Evolutionary conservation across 2,888 invertebrate species (phyloP), one percentile per base, ranked within the genome.

Genomic region (Xylophagus ater): DNA sequence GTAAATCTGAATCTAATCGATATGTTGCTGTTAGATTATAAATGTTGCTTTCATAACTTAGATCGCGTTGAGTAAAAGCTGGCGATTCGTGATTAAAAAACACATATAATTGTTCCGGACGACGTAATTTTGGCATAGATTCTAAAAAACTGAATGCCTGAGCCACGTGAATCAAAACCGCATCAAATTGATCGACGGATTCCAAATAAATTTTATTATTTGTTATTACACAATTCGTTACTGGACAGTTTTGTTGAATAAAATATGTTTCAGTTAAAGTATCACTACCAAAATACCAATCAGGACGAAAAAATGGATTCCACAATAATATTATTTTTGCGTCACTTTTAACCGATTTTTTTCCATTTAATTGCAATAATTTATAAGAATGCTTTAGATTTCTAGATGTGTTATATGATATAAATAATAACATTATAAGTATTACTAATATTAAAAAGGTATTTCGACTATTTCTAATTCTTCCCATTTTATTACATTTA

Each of bases 11-110:
- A 47, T 67, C 69, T 41, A 68, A 46, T 42, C 71, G 62, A 51
- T 73, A 73, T 1, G 68, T 71, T 70, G 73, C 72, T 2, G 73
- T 74, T 43, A 67, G 53, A 49, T 75, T 74, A 47, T 69, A 78
- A 41, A 73, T 71, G 20, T 58, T 48, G 5, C 55, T 49, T 29
- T 63, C 60, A 31, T 58, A 53, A 18, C 48, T 47, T 7, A 65
- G 48, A 2, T 51, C 41, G 39, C 61, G 62, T 37, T 61, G 59
- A 0, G 63, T 62, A 45, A 62, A 59, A 0, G 59, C 58, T 4
- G 64, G 65, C 2, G 63, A 53, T 50, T 74, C 74, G 51, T 69
- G 55, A 24, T 65, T 54, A 1, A 66, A 62, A 46, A 67, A 73
- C 2, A 73, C 59, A 49, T 73, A 74, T n/a, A 52, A 47, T 52